phyloP scores from a whole-genome alignment of 2,888 invertebrate species.

The Sturmia bella region DNA sequence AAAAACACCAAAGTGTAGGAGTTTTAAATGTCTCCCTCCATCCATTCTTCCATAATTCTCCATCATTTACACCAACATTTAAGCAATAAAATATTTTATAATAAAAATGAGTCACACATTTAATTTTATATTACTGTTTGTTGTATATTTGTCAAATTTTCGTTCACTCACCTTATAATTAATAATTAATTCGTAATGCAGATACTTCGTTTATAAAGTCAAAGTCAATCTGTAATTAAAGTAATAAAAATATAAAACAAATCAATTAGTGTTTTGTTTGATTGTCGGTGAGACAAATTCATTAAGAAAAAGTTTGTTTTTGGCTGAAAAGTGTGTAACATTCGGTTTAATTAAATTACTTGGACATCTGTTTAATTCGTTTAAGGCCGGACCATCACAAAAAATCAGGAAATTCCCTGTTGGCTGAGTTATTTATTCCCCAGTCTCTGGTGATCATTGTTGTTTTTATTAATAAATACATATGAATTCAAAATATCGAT shows the following conservation, averaged over 20 bases:
- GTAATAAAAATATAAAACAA: constrained; percentile 43
- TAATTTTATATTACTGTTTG: not conserved
- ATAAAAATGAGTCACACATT: constrained; percentile 23
- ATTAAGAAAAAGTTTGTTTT: constrained; percentile 11
- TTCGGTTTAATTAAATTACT: constrained; percentile 22
- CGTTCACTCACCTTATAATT: constrained; percentile 62
- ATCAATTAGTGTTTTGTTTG: constrained; percentile 51
- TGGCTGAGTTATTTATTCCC: too few relatives aligned
- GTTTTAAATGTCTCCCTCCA: constrained; percentile 45
- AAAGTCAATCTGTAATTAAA: constrained; percentile 55
- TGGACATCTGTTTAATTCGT: constrained; percentile 34
- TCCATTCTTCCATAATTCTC: too few relatives aligned
- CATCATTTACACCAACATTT: constrained; percentile 24
- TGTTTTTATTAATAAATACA: too few relatives aligned
- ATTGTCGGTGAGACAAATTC: constrained; percentile 41
- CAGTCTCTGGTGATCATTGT: too few relatives aligned
- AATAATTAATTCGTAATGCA: constrained; percentile 54
- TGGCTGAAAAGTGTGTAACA: not conserved
- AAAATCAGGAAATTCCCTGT: constrained; percentile 6
- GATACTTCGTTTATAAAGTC: constrained; percentile 36
- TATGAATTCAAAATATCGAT: too few relatives aligned
- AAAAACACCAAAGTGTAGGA: constrained; percentile 46
- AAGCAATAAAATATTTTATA: constrained; percentile 31
- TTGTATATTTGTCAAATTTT: constrained; percentile 16
- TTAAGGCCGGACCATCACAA: not conserved